These are phyloP conservation scores for Oreotrochilus melanogaster DNA, from an alignment of 2,113 vertebrate genomes.

Conservation along the genomic window DNA sequence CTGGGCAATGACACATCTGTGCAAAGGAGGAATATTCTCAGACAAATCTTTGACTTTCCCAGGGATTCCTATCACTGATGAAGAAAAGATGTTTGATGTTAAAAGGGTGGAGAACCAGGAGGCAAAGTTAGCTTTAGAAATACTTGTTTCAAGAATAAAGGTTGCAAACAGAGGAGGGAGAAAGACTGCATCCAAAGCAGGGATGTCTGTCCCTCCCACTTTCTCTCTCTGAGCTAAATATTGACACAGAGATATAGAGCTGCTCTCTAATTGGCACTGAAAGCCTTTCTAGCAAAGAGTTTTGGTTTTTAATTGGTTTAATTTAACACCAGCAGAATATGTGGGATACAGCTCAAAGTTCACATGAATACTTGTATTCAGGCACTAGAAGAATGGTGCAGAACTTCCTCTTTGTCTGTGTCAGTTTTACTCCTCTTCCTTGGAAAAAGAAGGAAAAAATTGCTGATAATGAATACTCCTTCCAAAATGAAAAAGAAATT, in stretches of 20 bases:
- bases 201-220: background rate
- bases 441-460: background rate
- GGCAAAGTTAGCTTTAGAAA: background rate
- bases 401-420: background rate
- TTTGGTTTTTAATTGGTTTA: background rate
- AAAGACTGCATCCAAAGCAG: background rate
- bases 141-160: background rate
- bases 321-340: background rate
- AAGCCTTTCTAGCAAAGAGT: background rate
- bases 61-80: background rate
- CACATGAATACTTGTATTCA: background rate
- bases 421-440: background rate
- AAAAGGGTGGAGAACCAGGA: background rate
- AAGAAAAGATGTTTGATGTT: background rate
- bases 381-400: background rate
- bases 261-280: background rate
- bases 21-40: background rate
- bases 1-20: accelerated
- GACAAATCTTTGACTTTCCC: background rate
- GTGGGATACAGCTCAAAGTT: background rate
- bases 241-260: background rate
- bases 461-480: background rate
- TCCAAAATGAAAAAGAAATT: background rate
- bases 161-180: background rate
- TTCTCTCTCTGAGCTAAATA: background rate